Percentiles rank a stretch among this genome's conserved stretches.
These are phyloP conservation scores for Oreocharis arfaki DNA, from an alignment of 2,113 vertebrate species.

Conservation along the genomic window DNA sequence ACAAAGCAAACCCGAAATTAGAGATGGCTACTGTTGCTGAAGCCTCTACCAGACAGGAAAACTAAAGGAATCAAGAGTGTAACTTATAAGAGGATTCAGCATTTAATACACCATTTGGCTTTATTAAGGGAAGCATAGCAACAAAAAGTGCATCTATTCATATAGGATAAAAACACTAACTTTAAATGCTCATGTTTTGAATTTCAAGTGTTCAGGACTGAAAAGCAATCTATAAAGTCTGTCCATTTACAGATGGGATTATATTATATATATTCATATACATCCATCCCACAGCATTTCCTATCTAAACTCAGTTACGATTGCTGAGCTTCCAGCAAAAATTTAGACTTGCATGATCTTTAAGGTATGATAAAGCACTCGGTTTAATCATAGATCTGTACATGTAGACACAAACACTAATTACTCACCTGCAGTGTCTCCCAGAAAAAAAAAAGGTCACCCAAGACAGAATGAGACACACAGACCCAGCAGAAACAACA, in stretches of 20 bases:
- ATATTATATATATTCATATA: not conserved
- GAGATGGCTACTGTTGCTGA: not conserved
- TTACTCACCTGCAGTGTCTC: not conserved
- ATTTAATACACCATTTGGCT: not conserved
- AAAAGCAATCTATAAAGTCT: not conserved
- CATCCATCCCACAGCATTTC: not conserved
- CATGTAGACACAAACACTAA: not conserved
- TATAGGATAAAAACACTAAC: accelerated
- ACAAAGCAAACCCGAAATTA: not conserved
- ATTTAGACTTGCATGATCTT: not conserved
- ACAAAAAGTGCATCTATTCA: not conserved
- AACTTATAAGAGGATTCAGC: not conserved
- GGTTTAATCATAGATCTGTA: not conserved
- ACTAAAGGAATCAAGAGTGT: not conserved
- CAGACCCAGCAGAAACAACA: not conserved
- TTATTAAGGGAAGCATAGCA: not conserved
- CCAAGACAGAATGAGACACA: not conserved
- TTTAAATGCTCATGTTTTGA: not conserved
- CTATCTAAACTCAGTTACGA: not conserved
- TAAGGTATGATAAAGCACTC: not conserved
- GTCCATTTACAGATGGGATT: not conserved
- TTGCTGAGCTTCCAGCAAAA: not conserved
- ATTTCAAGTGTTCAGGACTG: not conserved
- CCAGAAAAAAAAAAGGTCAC: not conserved
- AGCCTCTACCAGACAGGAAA: not conserved